These are phyloP conservation scores for Hephaestus fuliginosus DNA, from an alignment of 2,797 vertebrate species.

Conservation along the genomic window DNA sequence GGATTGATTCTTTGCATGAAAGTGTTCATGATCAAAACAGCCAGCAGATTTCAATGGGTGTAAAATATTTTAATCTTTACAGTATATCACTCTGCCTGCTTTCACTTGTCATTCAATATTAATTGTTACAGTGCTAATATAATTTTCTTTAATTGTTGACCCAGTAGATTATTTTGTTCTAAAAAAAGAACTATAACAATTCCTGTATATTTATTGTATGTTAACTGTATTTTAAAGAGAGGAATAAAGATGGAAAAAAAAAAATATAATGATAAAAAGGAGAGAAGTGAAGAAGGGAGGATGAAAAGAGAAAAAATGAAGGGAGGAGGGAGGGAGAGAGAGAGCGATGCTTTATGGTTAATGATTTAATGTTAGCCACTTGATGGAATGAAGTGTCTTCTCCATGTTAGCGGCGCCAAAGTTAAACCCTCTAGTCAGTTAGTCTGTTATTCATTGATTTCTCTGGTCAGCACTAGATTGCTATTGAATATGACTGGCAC, in stretches of 20 bases:
- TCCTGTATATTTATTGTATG: not conserved
- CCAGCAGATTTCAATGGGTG: not conserved
- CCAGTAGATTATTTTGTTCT: not conserved
- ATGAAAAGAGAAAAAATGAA: not conserved
- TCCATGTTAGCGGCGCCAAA: slow-evolving; percentile 75
- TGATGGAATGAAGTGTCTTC: slow-evolving; percentile 75
- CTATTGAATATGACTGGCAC: slow-evolving; percentile 80
- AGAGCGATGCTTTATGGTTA: slow-evolving; percentile 28
- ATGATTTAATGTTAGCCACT: slow-evolving; percentile 75
- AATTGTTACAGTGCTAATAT: not conserved
- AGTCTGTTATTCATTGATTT: slow-evolving; percentile 79
- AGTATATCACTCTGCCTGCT: not conserved
- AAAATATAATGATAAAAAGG: not conserved
- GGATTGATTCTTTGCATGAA: not conserved
- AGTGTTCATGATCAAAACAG: not conserved
- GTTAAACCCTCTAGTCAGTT: slow-evolving; percentile 76
- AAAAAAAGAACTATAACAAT: not conserved
- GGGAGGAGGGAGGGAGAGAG: not conserved
- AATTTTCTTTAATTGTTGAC: not conserved
- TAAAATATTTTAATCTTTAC: not conserved
- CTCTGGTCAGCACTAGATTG: slow-evolving; percentile 73
- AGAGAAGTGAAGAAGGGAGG: not conserved
- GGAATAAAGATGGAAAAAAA: not conserved
- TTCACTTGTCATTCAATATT: not conserved
- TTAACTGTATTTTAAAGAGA: not conserved